phyloP scores from a whole-genome alignment of 2,797 vertebrate genomes.

The Pseudopleuronectes americanus region DNA sequence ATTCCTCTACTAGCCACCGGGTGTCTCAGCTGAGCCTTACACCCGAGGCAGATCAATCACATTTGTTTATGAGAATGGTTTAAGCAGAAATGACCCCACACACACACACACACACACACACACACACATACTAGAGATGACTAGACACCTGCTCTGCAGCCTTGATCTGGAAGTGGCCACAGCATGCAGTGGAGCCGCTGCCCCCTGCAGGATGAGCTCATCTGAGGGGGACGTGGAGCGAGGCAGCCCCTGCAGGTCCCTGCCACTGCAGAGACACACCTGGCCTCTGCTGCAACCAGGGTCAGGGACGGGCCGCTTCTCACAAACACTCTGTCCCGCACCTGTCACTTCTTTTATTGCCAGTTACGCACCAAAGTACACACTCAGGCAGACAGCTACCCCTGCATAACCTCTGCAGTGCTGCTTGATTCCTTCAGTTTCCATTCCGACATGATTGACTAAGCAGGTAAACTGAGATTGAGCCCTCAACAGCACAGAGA shows the following conservation, averaged over 20 bases:
- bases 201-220: conserved; percentile 81
- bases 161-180: conserved; percentile 68
- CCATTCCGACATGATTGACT: conserved; percentile 36
- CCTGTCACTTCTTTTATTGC: conserved; percentile 49
- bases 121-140: conserved; percentile 31
- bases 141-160: conserved; percentile 73
- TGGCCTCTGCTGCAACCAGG: conserved; percentile 39
- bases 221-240: conserved; percentile 48
- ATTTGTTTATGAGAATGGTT: conserved; percentile 63
- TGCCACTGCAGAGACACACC: conserved; percentile 66
- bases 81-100: conserved; percentile 44
- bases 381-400: conserved; percentile 15
- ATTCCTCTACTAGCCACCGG: conserved; percentile 53
- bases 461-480: conserved; percentile 46
- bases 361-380: conserved; percentile 28
- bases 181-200: conserved; percentile 53
- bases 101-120: conserved; percentile 35
- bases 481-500: conserved; percentile 5
- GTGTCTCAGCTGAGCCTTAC: conserved; percentile 64
- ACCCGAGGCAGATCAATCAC: conserved; percentile 51
- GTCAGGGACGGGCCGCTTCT: conserved; percentile 65
- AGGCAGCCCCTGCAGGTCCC: conserved; percentile 61
- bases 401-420: conserved; percentile 46
- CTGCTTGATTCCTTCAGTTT: conserved; percentile 34
- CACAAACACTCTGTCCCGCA: conserved; percentile 21